Percentiles rank a stretch among this genome's conserved stretches.
Evolutionary conservation across 2,797 vertebrate genomes (phyloP).

Genomic region (Hydrophis major): DNA sequence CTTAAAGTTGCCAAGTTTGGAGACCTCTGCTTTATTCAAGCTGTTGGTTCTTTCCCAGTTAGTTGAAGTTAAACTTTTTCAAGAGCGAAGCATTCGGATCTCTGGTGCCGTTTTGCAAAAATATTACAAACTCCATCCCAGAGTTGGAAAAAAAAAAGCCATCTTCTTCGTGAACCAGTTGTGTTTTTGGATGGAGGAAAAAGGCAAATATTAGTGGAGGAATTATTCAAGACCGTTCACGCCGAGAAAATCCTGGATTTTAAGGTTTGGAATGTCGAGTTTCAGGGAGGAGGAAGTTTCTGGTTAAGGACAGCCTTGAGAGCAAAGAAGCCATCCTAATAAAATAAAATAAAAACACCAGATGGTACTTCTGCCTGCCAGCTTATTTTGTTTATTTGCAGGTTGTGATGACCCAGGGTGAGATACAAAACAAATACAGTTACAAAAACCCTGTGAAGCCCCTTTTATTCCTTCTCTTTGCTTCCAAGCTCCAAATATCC

Average conservation of each 20-base stretch:
- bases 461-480: no score
- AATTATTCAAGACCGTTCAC: background rate
- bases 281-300: background rate
- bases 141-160: background rate
- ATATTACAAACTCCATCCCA: background rate
- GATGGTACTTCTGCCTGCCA: background rate
- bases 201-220: background rate
- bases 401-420: no score
- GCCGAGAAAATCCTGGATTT: background rate
- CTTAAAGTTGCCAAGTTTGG: no score
- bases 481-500: no score
- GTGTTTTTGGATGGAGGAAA: background rate
- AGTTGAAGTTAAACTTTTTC: background rate
- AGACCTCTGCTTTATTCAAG: no score
- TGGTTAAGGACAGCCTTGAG: background rate
- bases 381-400: background rate
- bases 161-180: background rate
- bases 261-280: background rate
- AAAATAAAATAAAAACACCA: background rate
- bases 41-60: background rate
- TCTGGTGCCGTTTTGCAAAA: background rate
- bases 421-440: no score
- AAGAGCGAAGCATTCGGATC: no score
- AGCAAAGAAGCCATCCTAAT: background rate
- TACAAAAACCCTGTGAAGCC: no score